phyloP scores from a whole-genome alignment of 1,140 invertebrate genomes.

The Acyrthosiphon pisum region DNA sequence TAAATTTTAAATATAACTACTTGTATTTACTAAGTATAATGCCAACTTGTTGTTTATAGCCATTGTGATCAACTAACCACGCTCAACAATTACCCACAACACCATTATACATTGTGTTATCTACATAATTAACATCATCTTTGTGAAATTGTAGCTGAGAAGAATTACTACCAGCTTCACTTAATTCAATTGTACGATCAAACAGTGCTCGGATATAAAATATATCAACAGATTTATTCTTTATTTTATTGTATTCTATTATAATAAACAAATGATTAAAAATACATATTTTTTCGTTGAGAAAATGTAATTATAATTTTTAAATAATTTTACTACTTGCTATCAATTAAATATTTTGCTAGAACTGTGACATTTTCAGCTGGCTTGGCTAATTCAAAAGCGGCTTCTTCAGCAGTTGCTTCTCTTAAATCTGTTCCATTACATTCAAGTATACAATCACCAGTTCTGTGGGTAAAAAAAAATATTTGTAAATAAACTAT shows the following conservation, averaged over 20 bases:
- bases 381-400: conserved; percentile 88
- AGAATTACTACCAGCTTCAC: conserved; percentile 74
- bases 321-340: conserved; percentile 65
- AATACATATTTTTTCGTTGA: not conserved
- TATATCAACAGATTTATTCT: conserved; percentile 91
- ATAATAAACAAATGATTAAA: conserved; percentile 58
- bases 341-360: conserved; percentile 76
- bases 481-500: conserved; percentile 40
- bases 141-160: conserved; percentile 86
- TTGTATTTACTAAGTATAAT: conserved; percentile 96
- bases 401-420: conserved; percentile 93
- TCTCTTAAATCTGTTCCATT: conserved; percentile 88
- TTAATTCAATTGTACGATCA: conserved; percentile 81
- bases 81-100: conserved; percentile 92
- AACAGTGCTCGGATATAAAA: conserved; percentile 94
- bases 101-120: conserved; percentile 94
- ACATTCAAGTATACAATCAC: conserved; percentile 90
- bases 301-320: conserved; percentile 38
- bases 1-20: conserved; percentile 66
- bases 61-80: conserved; percentile 90
- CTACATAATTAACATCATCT: conserved; percentile 93
- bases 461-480: conserved; percentile 68
- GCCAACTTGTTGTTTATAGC: conserved; percentile 85
- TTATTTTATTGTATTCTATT: conserved; percentile 87
- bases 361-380: conserved; percentile 84